phyloP scores from a whole-genome alignment of 1,140 invertebrate genomes.

The Drosophila suzukii region DNA sequence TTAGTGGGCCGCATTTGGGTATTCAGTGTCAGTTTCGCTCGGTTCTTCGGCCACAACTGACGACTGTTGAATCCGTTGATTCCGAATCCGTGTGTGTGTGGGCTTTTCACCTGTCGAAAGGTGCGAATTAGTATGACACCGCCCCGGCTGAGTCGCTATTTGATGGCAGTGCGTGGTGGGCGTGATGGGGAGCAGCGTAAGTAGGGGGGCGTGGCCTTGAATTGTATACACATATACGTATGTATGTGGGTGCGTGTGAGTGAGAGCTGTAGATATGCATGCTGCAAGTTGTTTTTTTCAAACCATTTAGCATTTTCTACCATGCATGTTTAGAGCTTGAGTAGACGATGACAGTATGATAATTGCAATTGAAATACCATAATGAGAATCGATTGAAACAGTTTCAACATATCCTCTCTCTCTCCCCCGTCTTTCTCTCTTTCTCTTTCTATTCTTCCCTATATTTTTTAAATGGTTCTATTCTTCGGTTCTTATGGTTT shows the following conservation, averaged over 20 bases:
- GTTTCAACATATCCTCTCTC: slow-evolving; percentile 32
- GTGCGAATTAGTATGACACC: slow-evolving; percentile 49
- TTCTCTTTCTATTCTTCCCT: slow-evolving; percentile 5
- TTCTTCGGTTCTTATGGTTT: not conserved
- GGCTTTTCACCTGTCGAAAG: slow-evolving; percentile 25
- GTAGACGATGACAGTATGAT: slow-evolving; percentile 22
- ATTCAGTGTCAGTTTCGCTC: slow-evolving; percentile 39
- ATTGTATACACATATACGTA: slow-evolving; percentile 9
- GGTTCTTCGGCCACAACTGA: slow-evolving; percentile 31
- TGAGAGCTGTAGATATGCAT: slow-evolving; percentile 35
- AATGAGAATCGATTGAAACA: slow-evolving; percentile 32
- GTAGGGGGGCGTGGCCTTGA: slow-evolving; percentile 45
- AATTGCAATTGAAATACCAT: slow-evolving; percentile 4
- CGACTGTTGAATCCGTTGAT: slow-evolving; percentile 35
- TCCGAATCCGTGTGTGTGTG: slow-evolving; percentile 7
- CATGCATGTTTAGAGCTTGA: slow-evolving; percentile 25
- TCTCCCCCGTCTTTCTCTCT: slow-evolving; percentile 24
- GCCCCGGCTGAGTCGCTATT: slow-evolving; percentile 61
- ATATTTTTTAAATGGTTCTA: not conserved
- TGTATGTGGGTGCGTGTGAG: slow-evolving; percentile 1
- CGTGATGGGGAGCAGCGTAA: slow-evolving; percentile 53
- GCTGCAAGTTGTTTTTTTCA: slow-evolving; percentile 27
- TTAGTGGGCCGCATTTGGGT: slow-evolving; percentile 11
- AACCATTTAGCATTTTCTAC: slow-evolving; percentile 16
- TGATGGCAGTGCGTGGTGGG: slow-evolving; percentile 64